Evolutionary conservation across 1,140 invertebrate species (phyloP), one percentile per base, ranked within the genome.

Genomic region (Ceratosolen fusciceps): DNA sequence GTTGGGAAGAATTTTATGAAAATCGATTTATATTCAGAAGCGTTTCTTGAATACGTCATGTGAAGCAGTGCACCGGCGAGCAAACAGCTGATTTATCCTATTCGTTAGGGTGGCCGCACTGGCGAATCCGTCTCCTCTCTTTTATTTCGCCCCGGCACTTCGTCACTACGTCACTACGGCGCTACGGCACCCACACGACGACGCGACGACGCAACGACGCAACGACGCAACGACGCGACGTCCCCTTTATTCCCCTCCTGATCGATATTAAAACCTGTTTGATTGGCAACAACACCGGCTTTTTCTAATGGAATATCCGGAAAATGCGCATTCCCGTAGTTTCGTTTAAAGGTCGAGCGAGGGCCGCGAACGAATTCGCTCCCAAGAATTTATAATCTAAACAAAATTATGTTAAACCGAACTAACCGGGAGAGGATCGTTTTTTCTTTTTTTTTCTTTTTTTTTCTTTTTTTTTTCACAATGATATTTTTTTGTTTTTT

Each of bases 11-110:
- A 60, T 60, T 60, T 60, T 34, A 26, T 70, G 47, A 77, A 76
- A 70, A 71, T 77, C 75, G 67, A 58, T 77, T 58, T 62, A 62
- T 74, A 21, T 26, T 5, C 56, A 29, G 29, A 26, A 14, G 8
- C 68, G 39, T 12, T 43, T 78, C 29, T 49, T 72, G 76, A 78
- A 78, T 78, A 70, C 60, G 60, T 78, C 68, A 72, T 78, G 54
- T n/a, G 43, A 26, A 16, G 9, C 68, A 72, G 71, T n/a, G n/a
- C n/a, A n/a, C n/a, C n/a, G n/a, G n/a, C n/a, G n/a, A n/a, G n/a
- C n/a, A 52, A 60, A 47, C 68, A 62, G 39, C 76, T 78, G 76
- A 78, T 67, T 72, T n/a, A n/a, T n/a, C 56, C 39, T 62, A 78
- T 58, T 58, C 75, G 49, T 70, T 60, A n/a, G n/a, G n/a, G n/a